These are phyloP conservation scores for Phlogophora meticulosa DNA, from an alignment of 2,888 invertebrate species.

Conservation along the genomic window DNA sequence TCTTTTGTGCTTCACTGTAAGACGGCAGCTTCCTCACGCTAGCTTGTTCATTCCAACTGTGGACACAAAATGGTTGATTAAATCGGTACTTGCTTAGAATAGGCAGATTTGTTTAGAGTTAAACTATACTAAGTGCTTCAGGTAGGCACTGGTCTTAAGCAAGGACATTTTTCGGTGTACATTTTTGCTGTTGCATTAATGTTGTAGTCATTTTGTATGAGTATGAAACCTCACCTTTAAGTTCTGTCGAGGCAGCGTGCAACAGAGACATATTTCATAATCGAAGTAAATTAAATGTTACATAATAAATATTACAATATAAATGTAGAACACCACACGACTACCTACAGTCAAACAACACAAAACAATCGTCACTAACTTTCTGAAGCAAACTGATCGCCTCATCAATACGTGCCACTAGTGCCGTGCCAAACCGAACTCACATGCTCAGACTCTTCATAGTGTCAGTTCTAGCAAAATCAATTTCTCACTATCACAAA, in stretches of 20 bases:
- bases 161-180: no score
- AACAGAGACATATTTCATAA: conserved; percentile 87
- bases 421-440: conserved; percentile 63
- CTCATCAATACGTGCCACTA: conserved; percentile 64
- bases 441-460: conserved; percentile 54
- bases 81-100: conserved; percentile 10
- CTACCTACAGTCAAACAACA: conserved; percentile 70
- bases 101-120: neutral
- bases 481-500: conserved; percentile 53
- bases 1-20: conserved; percentile 91
- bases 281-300: conserved; percentile 76
- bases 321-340: conserved; percentile 60
- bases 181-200: neutral
- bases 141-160: neutral
- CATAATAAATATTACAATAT: conserved; percentile 32
- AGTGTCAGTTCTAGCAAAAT: conserved; percentile 64
- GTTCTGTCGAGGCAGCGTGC: conserved; percentile 90
- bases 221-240: conserved; percentile 85
- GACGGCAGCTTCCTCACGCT: conserved; percentile 89
- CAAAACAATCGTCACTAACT: conserved; percentile 64
- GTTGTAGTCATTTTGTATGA: neutral
- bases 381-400: conserved; percentile 68
- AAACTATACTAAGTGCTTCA: no score
- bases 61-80: conserved; percentile 40
- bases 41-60: conserved; percentile 91